Base-by-base conservation (phyloP, 2,888 invertebrate species). In the Frankliniella fusca region DNA sequence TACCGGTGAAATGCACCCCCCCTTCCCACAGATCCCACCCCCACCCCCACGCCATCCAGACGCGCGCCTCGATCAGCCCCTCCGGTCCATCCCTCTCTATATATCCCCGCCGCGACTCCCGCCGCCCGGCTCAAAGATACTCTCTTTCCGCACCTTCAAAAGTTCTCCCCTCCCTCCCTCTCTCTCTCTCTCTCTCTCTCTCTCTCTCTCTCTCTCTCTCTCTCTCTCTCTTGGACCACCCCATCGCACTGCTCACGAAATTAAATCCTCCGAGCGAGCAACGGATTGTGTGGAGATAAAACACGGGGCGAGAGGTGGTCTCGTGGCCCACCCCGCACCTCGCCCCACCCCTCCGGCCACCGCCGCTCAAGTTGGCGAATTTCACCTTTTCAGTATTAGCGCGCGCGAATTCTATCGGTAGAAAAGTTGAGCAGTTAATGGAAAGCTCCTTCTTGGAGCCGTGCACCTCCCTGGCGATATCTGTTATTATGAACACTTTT, bases 241-340 rank as follows among this genome's bases (percentile, higher is more conserved):
- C 38, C 38, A 54, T 12, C 54, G 15, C 12, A 54, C 54, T 18
- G 54, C 54, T 54, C 70, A 23, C 70, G 11, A 70, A 70, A 70
- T 70, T 70, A 70, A 70, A 70, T 70, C 70, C 70, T 15, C 54
- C 54, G 7, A 8, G 54, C 54, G 54, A 70, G 70, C 70, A 70
- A 70, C 23, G 70, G 70, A 70, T 70, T 70, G 70, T 70, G 70
- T 70, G 70, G 70, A 23, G 70, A 70, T 70, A 70, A 70, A 70
- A 70, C 70, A 70, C 61, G n/a, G 61, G 38, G 38, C 38, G 61
- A 61, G 61, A 18, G 15, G 61, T n/a, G 20, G 61, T 1, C 15
- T 18, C 61, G 61, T 20, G 10, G 50, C 50, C 50, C 50, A 50
- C 50, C 50, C 15, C 50, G 50, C 50, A 11, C 54, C 54, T 9